phyloP scores from a whole-genome alignment of 2,113 vertebrate species.

The Eira barbara region DNA sequence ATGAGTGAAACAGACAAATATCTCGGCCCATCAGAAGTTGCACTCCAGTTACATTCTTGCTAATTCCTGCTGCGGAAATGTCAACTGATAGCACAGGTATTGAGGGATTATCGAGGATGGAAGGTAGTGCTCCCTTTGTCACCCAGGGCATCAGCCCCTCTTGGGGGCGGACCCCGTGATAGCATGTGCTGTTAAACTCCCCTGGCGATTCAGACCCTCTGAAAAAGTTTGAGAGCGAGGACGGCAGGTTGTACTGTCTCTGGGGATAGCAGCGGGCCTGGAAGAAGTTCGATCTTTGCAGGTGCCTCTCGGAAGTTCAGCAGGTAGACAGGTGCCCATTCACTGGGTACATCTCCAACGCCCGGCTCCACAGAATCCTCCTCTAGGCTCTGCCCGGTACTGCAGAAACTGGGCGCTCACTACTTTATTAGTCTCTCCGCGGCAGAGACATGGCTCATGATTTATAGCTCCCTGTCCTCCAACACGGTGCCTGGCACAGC shows the following conservation, averaged over 20 bases:
- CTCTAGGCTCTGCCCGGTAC: not conserved
- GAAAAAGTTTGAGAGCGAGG: not conserved
- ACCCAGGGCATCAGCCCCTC: not conserved
- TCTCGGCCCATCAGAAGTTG: not conserved
- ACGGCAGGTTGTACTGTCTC: accelerated
- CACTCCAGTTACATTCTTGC: not conserved
- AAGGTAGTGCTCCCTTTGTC: not conserved
- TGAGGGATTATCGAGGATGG: not conserved
- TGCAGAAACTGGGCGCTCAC: not conserved
- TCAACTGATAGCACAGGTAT: not conserved
- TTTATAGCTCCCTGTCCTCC: not conserved
- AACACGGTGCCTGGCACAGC: not conserved
- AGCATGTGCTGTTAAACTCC: not conserved
- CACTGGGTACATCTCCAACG: not conserved
- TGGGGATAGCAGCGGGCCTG: not conserved
- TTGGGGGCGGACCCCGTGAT: too few species aligned
- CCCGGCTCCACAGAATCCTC: not conserved
- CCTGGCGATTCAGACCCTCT: not conserved
- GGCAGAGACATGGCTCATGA: not conserved
- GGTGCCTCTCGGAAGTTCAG: not conserved
- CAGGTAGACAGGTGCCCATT: not conserved
- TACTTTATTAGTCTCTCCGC: not conserved
- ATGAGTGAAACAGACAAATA: not conserved
- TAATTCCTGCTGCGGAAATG: not conserved
- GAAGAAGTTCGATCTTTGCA: not conserved